Evolutionary conservation across 2,113 vertebrate genomes (phyloP), one percentile per base, ranked within the genome.

Genomic region (Gasterosteus nipponicus): DNA sequence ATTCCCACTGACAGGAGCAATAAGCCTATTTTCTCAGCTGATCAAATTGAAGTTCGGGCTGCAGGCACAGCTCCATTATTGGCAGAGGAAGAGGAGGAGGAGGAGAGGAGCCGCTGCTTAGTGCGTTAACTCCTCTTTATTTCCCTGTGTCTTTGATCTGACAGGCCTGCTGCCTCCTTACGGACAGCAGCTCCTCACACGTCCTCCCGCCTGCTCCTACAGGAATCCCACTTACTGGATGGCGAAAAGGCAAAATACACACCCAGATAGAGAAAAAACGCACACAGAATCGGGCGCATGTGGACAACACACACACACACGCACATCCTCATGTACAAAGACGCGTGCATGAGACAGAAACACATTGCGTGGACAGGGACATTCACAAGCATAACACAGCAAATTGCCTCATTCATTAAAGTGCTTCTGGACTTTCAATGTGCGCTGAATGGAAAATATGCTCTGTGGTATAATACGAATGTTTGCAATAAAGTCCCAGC

Each of bases 41-140:
- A 93, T 93, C 89, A 90, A 84, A 92, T 92, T 92, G 67, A 87
- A 86, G 86, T 87, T 81, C 39, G 39, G 59, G 84, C 88, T 89
- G 63, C 31, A 6, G 90, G 89, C 75, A 8, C 38, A 73, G 77
- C 85, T 87, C 77, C 75, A 73, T 87, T 90, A 92, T 83, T 91
- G 82, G 83, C 79, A 81, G 65, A 77, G 69, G 69, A 86, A 81
- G 65, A 77, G 69, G 69, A 86, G 73, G 70, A 82, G 73, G 70
- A 82, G 78, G 76, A 87, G 79, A 80, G 60, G 57, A 86, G 82
- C 39, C 3, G 38, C 46, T 61, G 82, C 73, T 89, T 83, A 78
- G 80, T 66, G 82, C 80, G 81, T 80, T 83, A 85, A 81, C 84
- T 91, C 78, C 79, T 85, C 78, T 89, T 90, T 89, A 87, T 86